Conservation (phyloP, 2,797 vertebrate species). For the Limnodromus scolopaceus region DNA sequence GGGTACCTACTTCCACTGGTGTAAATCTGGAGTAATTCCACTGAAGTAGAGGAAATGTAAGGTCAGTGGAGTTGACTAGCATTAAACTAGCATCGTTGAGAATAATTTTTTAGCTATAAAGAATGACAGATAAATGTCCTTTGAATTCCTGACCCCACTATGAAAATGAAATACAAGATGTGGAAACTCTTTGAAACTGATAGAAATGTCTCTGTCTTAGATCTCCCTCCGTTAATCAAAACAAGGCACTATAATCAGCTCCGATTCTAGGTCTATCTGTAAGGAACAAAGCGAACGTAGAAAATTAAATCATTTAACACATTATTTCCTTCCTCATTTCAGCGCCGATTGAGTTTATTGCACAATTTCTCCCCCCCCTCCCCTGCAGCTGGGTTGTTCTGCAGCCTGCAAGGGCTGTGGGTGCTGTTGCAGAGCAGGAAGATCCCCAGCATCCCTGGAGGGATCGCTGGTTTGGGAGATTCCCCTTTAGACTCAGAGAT, state of each 20-base stretch:
- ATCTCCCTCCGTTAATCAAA: slow-evolving; percentile 56
- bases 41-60: slow-evolving; percentile 11
- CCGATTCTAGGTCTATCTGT: slow-evolving; percentile 58
- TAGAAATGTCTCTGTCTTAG: slow-evolving; percentile 39
- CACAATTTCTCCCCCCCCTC: slow-evolving; percentile 42
- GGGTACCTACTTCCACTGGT: not conserved
- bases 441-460: not conserved
- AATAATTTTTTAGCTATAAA: slow-evolving; percentile 39
- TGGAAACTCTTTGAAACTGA: slow-evolving; percentile 43
- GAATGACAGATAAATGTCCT: slow-evolving; percentile 45
- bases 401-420: not conserved
- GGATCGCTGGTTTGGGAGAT: not conserved
- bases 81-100: not conserved
- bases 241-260: slow-evolving; percentile 63
- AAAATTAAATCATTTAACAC: slow-evolving; percentile 74
- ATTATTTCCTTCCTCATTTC: slow-evolving; percentile 80
- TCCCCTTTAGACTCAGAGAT: not conserved
- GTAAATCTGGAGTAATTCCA: slow-evolving; percentile 14
- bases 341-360: slow-evolving; percentile 54
- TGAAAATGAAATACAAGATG: slow-evolving; percentile 45
- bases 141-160: slow-evolving; percentile 46
- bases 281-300: slow-evolving; percentile 64
- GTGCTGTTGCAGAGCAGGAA: not conserved
- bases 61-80: slow-evolving; percentile 31
- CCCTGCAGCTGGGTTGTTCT: not conserved